phyloP scores from a whole-genome alignment of 35 echinoderm and acorn worm species.

The Hemicentrotus pulcherrimus region DNA sequence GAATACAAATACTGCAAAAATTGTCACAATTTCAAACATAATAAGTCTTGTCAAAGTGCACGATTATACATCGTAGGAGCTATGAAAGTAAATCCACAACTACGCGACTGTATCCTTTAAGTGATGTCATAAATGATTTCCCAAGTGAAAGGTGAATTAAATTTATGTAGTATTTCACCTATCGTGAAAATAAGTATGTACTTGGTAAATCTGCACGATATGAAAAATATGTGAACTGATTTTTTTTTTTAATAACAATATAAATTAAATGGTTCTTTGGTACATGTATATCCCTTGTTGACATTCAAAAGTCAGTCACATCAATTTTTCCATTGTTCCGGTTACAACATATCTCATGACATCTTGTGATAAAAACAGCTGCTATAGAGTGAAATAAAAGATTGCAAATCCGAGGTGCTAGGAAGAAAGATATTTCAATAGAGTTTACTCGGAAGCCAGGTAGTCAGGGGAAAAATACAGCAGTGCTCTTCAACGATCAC shows the following conservation, averaged over 20 bases:
- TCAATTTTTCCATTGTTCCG: not conserved
- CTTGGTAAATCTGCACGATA: not conserved
- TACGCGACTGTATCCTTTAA: not conserved
- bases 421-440: not conserved
- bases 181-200: not conserved
- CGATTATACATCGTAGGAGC: not conserved
- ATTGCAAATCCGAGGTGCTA: not conserved
- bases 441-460: not conserved
- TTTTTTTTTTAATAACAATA: not conserved
- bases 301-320: not conserved
- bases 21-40: not conserved
- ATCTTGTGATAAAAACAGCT: not conserved
- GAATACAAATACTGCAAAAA: constrained; percentile 45
- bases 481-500: not conserved
- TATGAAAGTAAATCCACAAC: not conserved
- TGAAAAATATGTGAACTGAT: not conserved
- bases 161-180: not conserved
- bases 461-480: not conserved
- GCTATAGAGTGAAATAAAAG: not conserved
- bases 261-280: not conserved
- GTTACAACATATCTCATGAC: not conserved
- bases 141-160: not conserved
- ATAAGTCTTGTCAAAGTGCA: not conserved
- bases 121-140: not conserved
- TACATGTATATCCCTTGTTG: not conserved